Percentiles rank a stretch among this genome's conserved stretches.
These are phyloP conservation scores for Selenia dentaria DNA, from an alignment of 2,888 invertebrate species.

Conservation along the genomic window DNA sequence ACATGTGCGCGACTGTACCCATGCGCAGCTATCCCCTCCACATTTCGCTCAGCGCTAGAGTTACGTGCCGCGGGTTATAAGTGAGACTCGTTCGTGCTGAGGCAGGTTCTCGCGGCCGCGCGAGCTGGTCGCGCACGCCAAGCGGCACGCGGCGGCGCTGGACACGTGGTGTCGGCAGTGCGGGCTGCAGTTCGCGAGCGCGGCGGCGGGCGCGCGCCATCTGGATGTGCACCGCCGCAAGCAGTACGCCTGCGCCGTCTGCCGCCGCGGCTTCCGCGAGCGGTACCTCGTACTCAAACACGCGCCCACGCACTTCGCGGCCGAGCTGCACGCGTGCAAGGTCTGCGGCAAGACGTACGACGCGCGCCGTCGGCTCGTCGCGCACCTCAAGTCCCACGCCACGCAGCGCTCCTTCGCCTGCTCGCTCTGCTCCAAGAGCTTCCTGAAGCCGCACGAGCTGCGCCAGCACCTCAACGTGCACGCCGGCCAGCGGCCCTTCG, in stretches of 20 bases:
- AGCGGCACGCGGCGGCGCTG: conserved; percentile 43
- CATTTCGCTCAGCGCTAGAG: too few relatives aligned
- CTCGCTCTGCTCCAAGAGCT: conserved; percentile 79
- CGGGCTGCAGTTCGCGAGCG: conserved; percentile 59
- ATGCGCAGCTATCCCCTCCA: too few relatives aligned
- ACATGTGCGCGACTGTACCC: too few relatives aligned
- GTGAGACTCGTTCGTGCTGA: too few relatives aligned
- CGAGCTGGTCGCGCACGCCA: conserved; percentile 59
- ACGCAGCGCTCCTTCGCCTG: conserved; percentile 75
- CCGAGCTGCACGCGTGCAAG: conserved; percentile 79
- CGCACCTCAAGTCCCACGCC: conserved; percentile 50
- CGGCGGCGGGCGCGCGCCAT: conserved; percentile 56
- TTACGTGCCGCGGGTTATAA: too few relatives aligned
- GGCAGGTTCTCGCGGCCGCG: conserved; percentile 59
- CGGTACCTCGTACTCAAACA: conserved; percentile 62
- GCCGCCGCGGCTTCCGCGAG: conserved; percentile 81
- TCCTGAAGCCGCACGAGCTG: conserved; percentile 49
- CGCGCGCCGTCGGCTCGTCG: conserved; percentile 5
- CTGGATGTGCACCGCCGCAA: conserved; percentile 61
- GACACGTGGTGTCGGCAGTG: conserved; percentile 63
- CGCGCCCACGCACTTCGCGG: conserved; percentile 61
- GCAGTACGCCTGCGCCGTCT: conserved; percentile 81
- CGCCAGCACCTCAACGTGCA: conserved; percentile 85
- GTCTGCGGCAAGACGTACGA: conserved; percentile 41
- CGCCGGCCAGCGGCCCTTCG: conserved; percentile 80